phyloP scores from a whole-genome alignment of 2,113 vertebrate genomes.

The Dicaeum eximium region DNA sequence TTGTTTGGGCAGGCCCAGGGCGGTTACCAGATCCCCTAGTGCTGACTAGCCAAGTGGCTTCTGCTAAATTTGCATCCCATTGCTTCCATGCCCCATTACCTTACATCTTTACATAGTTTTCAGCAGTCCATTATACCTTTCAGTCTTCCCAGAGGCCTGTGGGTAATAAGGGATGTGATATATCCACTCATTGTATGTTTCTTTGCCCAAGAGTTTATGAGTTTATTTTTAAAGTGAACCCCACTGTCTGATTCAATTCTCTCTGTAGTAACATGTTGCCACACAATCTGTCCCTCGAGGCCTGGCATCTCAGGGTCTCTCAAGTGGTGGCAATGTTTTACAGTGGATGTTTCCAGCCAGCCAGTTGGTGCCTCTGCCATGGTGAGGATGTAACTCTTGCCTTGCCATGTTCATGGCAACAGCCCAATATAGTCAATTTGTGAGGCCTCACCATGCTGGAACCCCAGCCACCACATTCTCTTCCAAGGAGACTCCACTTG shows the following conservation, averaged over 20 bases:
- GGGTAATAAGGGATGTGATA: neutral
- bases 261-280: neutral
- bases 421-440: neutral
- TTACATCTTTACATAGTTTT: neutral
- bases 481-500: neutral
- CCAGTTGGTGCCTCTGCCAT: neutral
- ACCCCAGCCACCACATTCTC: neutral
- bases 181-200: neutral
- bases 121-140: neutral
- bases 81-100: neutral
- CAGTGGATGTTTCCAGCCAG: neutral
- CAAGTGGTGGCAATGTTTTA: neutral
- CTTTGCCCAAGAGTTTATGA: neutral
- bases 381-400: neutral
- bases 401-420: fast-evolving
- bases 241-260: neutral
- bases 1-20: neutral
- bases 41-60: neutral
- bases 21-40: neutral
- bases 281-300: neutral
- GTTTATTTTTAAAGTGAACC: neutral
- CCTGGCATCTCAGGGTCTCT: neutral
- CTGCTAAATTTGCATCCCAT: neutral
- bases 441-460: neutral
- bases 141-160: neutral